Base-by-base conservation (phyloP, 2,113 vertebrate genomes). In the Cryptomyrus ogoouensis region DNA sequence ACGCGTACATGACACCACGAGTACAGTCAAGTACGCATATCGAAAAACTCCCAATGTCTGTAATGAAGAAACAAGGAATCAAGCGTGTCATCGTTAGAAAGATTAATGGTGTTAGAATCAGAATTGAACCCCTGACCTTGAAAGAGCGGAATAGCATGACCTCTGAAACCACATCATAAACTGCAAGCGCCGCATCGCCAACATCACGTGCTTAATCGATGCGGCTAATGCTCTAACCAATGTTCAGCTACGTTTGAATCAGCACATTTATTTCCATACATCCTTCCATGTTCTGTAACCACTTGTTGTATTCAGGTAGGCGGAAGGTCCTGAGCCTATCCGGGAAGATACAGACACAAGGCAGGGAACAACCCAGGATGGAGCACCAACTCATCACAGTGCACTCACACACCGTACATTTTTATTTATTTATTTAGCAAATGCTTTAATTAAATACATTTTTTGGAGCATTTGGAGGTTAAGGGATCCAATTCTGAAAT, bases 221-320 rank as follows among this genome's bases (percentile, higher is more conserved):
- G 13, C 0, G 31, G 5, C 12, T 2, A 0, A 9, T 15, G 12
- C n/a, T 15, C 10, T 13, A 35, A 31, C 0, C 15, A 1, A 35
- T 17, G 70, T 39, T 35, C 66, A 74, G 66, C 31, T 0, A 74
- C 31, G 27, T 5, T 5, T 5, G 58, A 10, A 27, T 66, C 58
- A n/a, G 24, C 24, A 10, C n/a, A 10, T 62, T 62, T 27, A n/a
- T 21, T 24, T 24, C 56, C 56, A 58, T 24, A 21, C 56, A 24
- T 24, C 58, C 58, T n/a, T n/a, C 58, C 58, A 62, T 62, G 1
- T 8, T 62, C 58, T 24, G 58, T n/a, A 9, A 0, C 7, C 58
- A 66, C 24, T 12, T 66, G 5, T 53, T 5, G 17, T 2, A 53
- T 53, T 53, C 17, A 53, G 17, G 13, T 3, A 52, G 1, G 1